These are phyloP conservation scores for Chrysaora quinquecirrha DNA, from an alignment of 30 jellyfish, hydroid and myxozoan genomes.

Conservation along the genomic window DNA sequence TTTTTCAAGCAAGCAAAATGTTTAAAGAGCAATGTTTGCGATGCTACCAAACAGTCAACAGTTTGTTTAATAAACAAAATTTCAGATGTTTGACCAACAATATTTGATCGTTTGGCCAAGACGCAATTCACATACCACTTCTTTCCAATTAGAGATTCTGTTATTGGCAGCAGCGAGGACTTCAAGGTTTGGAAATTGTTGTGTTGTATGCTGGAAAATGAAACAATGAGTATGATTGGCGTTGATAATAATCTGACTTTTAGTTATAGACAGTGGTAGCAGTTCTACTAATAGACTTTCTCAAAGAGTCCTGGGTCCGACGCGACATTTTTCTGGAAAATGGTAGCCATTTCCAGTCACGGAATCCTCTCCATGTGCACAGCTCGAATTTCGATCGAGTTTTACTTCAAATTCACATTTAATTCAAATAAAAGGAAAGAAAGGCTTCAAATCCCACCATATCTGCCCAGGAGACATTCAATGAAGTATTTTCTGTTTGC, in stretches of 20 bases:
- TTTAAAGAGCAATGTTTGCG: too few species aligned
- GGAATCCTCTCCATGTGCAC: not conserved
- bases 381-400: not conserved
- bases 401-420: too few species aligned
- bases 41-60: not conserved
- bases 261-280: not conserved
- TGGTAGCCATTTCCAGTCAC: too few species aligned
- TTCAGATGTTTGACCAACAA: too few species aligned
- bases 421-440: too few species aligned
- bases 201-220: slow-evolving; percentile 27
- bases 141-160: not conserved
- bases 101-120: too few species aligned
- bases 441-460: too few species aligned
- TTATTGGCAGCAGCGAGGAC: slow-evolving; percentile 17
- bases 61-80: too few species aligned
- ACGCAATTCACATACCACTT: slow-evolving; percentile 25
- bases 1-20: not conserved
- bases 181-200: slow-evolving; percentile 50
- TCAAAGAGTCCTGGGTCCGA: too few species aligned
- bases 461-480: too few species aligned
- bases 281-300: not conserved
- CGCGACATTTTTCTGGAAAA: too few species aligned
- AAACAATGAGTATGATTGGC: not conserved
- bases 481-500: too few species aligned
- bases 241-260: not conserved